Conservation (phyloP, 1,140 invertebrate species). For the Wiebesia pumilae region DNA sequence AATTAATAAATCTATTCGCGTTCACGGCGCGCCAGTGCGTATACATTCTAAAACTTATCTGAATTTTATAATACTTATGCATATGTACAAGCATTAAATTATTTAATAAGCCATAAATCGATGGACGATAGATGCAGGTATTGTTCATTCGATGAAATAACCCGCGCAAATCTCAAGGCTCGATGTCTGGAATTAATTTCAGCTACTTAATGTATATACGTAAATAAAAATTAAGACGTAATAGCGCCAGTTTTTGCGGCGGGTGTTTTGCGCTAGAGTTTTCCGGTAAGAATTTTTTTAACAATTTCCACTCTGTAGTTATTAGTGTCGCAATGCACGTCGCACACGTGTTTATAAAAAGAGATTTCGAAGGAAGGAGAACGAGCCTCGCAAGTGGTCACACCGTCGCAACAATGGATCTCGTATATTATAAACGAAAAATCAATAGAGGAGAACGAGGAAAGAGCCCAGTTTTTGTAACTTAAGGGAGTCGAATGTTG, state of each 20-base stretch:
- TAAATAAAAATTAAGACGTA: too few species aligned
- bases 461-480: background rate
- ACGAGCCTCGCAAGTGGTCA: constrained; percentile 22
- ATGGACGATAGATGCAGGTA: too few species aligned
- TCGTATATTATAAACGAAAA: constrained; percentile 16
- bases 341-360: too few species aligned
- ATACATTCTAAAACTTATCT: background rate
- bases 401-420: background rate
- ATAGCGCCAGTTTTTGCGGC: too few species aligned
- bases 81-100: background rate
- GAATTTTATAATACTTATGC: background rate
- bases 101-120: background rate
- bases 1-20: background rate
- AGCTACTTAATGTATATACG: too few species aligned
- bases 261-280: too few species aligned
- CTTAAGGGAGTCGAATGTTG: constrained; percentile 1
- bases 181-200: too few species aligned
- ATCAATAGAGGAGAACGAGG: constrained; percentile 7
- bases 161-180: too few species aligned
- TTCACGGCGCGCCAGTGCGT: background rate
- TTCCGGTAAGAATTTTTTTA: too few species aligned
- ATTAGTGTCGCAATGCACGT: too few species aligned
- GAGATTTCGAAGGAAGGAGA: background rate
- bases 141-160: too few species aligned
- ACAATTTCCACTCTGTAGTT: too few species aligned